These are phyloP conservation scores for Proteles cristata DNA, from an alignment of 2,113 vertebrate genomes.

Conservation along the genomic window DNA sequence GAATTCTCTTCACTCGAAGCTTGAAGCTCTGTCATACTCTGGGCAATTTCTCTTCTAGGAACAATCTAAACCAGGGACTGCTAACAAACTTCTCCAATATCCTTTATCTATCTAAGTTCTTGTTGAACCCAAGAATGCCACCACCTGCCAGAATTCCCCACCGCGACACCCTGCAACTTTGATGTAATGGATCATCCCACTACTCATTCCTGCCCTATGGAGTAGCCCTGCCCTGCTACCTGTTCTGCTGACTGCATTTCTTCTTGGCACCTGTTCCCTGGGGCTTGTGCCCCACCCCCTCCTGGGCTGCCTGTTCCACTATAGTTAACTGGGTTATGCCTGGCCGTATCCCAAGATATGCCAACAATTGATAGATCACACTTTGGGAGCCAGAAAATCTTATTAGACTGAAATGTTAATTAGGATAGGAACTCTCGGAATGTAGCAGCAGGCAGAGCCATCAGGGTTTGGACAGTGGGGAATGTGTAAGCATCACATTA, in stretches of 20 bases:
- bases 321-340: conserved; percentile 26
- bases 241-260: background rate
- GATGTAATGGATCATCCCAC: background rate
- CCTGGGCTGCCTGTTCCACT: background rate
- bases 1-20: background rate
- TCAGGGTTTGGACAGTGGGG: background rate
- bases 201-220: background rate
- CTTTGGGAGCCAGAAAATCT: conserved; percentile 46
- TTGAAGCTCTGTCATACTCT: background rate
- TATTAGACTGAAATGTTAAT: conserved; percentile 69
- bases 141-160: background rate
- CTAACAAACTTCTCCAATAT: background rate
- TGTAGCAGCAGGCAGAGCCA: conserved; percentile 43
- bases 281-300: background rate
- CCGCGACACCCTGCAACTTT: background rate
- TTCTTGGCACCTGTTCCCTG: background rate
- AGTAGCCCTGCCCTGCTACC: background rate
- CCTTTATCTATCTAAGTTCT: background rate
- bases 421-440: conserved; percentile 72
- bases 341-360: conserved; percentile 63
- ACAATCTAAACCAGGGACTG: background rate
- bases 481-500: conserved; percentile 55
- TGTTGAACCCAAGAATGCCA: background rate
- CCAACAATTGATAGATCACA: conserved; percentile 60
- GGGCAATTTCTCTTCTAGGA: background rate